phyloP scores from a whole-genome alignment of 1,140 invertebrate genomes.

The Drosophila hydei region DNA sequence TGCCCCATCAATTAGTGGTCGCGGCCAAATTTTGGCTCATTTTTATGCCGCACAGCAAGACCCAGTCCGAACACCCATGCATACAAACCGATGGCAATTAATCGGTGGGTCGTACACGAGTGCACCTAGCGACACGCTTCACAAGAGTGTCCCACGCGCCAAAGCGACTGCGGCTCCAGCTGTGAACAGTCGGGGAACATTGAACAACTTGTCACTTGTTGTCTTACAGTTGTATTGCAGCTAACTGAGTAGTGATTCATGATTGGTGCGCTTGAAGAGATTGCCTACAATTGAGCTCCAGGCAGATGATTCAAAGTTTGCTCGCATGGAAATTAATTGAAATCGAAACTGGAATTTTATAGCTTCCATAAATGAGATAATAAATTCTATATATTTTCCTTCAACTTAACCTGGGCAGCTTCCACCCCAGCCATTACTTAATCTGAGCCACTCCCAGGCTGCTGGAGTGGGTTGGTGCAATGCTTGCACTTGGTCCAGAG shows the following conservation, averaged over 20 bases:
- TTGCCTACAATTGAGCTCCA: too few relatives aligned
- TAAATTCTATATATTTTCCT: too few relatives aligned
- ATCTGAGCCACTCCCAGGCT: not conserved
- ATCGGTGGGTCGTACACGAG: slow-evolving; percentile 42
- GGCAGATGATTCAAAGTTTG: too few relatives aligned
- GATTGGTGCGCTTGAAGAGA: too few relatives aligned
- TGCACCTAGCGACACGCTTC: slow-evolving; percentile 4
- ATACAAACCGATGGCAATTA: slow-evolving; percentile 71
- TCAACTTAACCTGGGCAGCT: too few relatives aligned
- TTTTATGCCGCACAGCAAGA: slow-evolving; percentile 34
- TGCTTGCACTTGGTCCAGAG: slow-evolving; percentile 8
- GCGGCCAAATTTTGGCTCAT: slow-evolving; percentile 40
- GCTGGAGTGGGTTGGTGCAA: not conserved
- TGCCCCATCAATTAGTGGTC: slow-evolving; percentile 20
- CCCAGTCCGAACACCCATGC: slow-evolving; percentile 16
- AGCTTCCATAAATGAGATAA: too few relatives aligned
- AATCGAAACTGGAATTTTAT: too few relatives aligned
- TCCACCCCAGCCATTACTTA: not conserved
- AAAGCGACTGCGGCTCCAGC: too few relatives aligned
- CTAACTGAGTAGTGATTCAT: not conserved
- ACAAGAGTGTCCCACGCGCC: not conserved
- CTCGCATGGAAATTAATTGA: too few relatives aligned
- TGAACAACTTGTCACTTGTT: not conserved
- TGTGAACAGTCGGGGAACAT: too few relatives aligned
- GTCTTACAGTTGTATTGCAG: not conserved